phyloP scores from a whole-genome alignment of 2,113 vertebrate genomes.

The Cricetomys ansorgei region DNA sequence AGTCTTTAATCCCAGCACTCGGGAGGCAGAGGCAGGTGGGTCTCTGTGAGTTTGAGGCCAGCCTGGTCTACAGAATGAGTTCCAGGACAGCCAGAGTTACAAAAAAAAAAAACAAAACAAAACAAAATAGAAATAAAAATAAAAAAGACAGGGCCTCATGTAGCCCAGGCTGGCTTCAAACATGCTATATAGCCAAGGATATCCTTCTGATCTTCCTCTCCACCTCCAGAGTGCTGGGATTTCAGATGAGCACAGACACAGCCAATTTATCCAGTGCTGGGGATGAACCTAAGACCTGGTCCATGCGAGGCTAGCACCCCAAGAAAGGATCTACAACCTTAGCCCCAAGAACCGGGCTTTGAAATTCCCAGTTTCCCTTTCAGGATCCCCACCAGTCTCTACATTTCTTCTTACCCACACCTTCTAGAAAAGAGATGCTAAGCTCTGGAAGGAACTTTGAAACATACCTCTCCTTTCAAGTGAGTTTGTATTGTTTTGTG shows the following conservation, averaged over 20 bases:
- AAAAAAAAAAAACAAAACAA: too few relatives aligned
- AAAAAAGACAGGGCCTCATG: not conserved
- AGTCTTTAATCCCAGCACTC: too few relatives aligned
- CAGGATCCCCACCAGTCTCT: not conserved
- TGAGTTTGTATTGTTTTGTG: constrained; percentile 49
- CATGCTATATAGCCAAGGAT: not conserved
- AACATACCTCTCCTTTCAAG: constrained; percentile 20
- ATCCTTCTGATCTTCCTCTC: not conserved
- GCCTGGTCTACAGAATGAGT: too few relatives aligned
- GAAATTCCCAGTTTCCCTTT: not conserved
- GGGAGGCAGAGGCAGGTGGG: too few relatives aligned
- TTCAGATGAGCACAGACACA: not conserved
- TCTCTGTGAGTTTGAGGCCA: too few relatives aligned
- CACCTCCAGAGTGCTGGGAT: not conserved
- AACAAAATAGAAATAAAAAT: too few relatives aligned
- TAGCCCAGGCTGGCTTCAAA: not conserved
- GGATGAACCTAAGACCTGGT: not conserved
- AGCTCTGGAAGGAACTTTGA: constrained; percentile 38
- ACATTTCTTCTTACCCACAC: not conserved
- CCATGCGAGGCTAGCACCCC: too few relatives aligned
- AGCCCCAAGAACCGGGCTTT: not conserved
- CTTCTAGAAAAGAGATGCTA: not conserved
- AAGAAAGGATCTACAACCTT: not conserved
- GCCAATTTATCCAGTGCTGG: not conserved
- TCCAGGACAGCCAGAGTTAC: too few relatives aligned